Evolutionary conservation across 2,797 vertebrate species (phyloP).

Genomic region (Brachyalestes nurse): DNA sequence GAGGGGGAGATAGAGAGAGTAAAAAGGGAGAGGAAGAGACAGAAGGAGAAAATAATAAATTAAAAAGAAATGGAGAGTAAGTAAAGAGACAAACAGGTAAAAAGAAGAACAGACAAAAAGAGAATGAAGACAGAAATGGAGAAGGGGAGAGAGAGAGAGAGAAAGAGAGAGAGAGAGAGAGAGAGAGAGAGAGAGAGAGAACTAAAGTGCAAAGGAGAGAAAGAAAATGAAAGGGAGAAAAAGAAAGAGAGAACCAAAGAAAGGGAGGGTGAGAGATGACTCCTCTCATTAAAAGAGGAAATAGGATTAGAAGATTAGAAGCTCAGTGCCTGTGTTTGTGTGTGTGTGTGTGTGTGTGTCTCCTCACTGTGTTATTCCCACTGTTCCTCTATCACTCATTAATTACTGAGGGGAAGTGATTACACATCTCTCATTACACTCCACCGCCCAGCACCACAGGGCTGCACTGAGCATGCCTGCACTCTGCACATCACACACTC

Average conservation of each 20-base stretch:
- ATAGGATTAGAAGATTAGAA: constrained; percentile 46
- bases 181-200: too few relatives aligned
- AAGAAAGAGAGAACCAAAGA: not conserved
- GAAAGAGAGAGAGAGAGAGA: too few relatives aligned
- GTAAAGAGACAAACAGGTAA: too few relatives aligned
- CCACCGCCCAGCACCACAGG: not conserved
- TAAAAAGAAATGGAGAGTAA: too few relatives aligned
- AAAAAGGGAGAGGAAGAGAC: too few relatives aligned
- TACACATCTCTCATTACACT: constrained; percentile 49
- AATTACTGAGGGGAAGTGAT: constrained; percentile 50
- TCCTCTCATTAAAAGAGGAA: constrained; percentile 41
- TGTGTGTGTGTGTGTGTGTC: not conserved
- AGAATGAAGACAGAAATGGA: too few relatives aligned
- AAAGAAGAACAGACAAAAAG: too few relatives aligned
- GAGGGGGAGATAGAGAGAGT: too few relatives aligned
- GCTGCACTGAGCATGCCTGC: not conserved
- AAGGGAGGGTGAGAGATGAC: constrained; percentile 8
- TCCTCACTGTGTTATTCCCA: constrained; percentile 31
- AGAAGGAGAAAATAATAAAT: too few relatives aligned
- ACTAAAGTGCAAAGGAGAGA: not conserved
- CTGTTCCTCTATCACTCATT: constrained; percentile 49
- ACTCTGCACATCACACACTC: not conserved
- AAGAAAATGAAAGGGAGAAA: not conserved
- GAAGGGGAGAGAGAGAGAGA: not conserved
- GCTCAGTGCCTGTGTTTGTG: not conserved